phyloP scores from a whole-genome alignment of 2,113 vertebrate species.

The Deroptyus accipitrinus region DNA sequence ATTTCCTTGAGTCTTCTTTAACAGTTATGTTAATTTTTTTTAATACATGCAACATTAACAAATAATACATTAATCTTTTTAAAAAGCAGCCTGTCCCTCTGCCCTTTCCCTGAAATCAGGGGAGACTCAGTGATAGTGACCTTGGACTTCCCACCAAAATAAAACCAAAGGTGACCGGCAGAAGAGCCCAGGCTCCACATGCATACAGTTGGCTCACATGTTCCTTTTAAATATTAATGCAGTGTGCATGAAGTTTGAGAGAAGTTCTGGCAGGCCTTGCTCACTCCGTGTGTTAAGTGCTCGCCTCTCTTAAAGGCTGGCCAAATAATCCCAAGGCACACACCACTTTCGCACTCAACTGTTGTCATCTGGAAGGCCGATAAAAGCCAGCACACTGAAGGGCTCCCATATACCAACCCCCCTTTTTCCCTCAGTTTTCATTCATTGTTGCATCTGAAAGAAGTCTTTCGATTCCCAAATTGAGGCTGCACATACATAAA shows the following conservation, averaged over 20 bases:
- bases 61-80: not conserved
- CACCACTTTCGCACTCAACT: not conserved
- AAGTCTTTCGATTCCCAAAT: fast-evolving
- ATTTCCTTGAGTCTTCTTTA: not conserved
- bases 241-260: not conserved
- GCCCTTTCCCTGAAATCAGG: not conserved
- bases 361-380: not conserved
- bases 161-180: not conserved
- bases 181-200: not conserved
- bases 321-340: not conserved
- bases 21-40: not conserved
- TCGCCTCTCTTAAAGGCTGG: not conserved
- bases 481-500: not conserved
- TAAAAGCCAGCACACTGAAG: not conserved
- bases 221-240: not conserved
- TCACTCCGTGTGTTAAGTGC: not conserved
- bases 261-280: not conserved
- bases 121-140: not conserved
- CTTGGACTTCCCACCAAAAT: not conserved
- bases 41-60: not conserved
- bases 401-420: not conserved
- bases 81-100: not conserved
- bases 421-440: not conserved
- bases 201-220: fast-evolving
- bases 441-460: not conserved